Evolutionary conservation across 2,888 invertebrate species (phyloP), one percentile per base, ranked within the genome.

Genomic region (Macrophya annulata): DNA sequence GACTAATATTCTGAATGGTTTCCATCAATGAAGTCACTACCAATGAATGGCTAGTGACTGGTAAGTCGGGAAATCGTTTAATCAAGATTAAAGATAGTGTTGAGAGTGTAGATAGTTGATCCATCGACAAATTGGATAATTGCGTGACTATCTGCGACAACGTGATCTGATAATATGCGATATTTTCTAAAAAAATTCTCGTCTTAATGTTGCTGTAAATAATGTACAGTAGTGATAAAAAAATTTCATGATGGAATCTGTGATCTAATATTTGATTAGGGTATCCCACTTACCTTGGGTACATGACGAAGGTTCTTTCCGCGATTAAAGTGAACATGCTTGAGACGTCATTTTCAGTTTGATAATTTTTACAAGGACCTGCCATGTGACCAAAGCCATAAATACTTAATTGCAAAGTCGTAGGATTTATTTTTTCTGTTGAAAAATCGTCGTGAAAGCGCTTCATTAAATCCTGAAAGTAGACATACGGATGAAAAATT

Each of bases 311-410:
- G 40, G 95, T 94, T 86, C 93, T 92, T 86, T 94, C 93, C 40
- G 94, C 92, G 31, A 95, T 93, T 3, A 93, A 87, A 4, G 93
- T 90, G 88, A 94, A 94, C 87, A 95, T 91, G 43, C 93, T 89
- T 12, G 91, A 90, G 0, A 95, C 91, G 86, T 94, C 93, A 9
- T 90, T 88, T 2, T 91, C 86, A 3, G 91, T 86, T 88, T 94
- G 92, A 91, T 95, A 92, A 86, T 91, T 88, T 87, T 93, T 93
- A 86, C 94, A 94, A 4, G 94, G 90, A n/a, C 92, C 93, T 37
- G 96, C 94, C 90, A 96, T 94, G 84, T 94, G 93, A 59, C 96
- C 96, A 89, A 96, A 95, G 51, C 96, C 96, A 88, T 94, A 94
- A 76, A 96, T 94, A 10, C 95, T 94, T 77, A 95, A 91, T 17